phyloP scores from a whole-genome alignment of 2,797 vertebrate genomes.

The Tiaroga cobitis region DNA sequence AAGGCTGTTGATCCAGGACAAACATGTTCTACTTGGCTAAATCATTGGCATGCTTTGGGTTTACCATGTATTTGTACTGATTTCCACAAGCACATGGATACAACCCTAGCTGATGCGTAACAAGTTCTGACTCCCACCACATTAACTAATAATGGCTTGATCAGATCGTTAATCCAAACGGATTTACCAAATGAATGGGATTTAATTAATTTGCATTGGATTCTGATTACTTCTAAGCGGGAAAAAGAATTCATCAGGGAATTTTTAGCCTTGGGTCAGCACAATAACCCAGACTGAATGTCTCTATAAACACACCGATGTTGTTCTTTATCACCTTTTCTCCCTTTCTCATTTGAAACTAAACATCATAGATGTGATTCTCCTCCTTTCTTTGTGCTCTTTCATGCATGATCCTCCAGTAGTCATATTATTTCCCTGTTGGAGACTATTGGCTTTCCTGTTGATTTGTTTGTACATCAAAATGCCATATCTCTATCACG shows the following conservation, averaged over 20 bases:
- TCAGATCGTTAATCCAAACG: conserved; percentile 54
- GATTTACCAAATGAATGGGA: conserved; percentile 55
- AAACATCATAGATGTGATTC: conserved; percentile 13
- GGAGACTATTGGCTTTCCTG: conserved; percentile 37
- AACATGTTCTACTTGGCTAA: not conserved
- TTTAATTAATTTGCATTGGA: conserved; percentile 61
- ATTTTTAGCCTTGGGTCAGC: conserved; percentile 51
- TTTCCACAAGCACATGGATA: not conserved
- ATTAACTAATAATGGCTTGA: conserved; percentile 57
- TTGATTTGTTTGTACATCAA: conserved; percentile 37
- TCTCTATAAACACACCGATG: conserved; percentile 9
- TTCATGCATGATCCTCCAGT: conserved; percentile 42
- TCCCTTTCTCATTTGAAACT: conserved; percentile 24
- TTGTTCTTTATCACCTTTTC: conserved; percentile 9
- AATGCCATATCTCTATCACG: conserved; percentile 29
- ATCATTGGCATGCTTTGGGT: not conserved
- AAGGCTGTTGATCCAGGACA: not conserved
- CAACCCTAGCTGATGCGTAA: conserved; percentile 8
- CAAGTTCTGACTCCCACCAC: conserved; percentile 25
- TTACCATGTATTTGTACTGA: not conserved
- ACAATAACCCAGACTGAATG: conserved; percentile 40
- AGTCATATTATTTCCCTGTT: conserved; percentile 29
- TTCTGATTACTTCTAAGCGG: conserved; percentile 42
- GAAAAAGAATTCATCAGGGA: conserved; percentile 35
- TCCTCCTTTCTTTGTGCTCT: conserved; percentile 31